These are phyloP conservation scores for Drosophila mimetica DNA, from an alignment of 2,888 invertebrate species.

Conservation along the genomic window DNA sequence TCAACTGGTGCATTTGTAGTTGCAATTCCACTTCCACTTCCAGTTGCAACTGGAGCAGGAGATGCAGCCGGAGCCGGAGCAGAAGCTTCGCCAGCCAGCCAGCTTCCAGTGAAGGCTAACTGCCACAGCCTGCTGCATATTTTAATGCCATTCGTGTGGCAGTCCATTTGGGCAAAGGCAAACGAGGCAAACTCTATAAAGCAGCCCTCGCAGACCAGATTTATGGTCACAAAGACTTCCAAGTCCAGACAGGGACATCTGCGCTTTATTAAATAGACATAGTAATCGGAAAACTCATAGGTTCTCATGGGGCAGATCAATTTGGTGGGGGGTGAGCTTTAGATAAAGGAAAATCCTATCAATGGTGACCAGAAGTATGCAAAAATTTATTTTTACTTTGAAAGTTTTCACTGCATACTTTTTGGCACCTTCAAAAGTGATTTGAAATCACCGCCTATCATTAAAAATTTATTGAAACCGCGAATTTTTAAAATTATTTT, in stretches of 20 bases:
- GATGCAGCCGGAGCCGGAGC: neutral
- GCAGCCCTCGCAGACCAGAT: constrained; percentile 23
- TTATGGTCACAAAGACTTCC: constrained; percentile 26
- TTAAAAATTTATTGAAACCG: too few species aligned
- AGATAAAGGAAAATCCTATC: too few species aligned
- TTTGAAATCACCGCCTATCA: too few species aligned
- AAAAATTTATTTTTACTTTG: too few species aligned
- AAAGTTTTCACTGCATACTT: neutral
- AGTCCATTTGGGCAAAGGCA: constrained; percentile 2
- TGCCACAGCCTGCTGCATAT: constrained; percentile 41
- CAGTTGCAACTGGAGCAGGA: constrained; percentile 1
- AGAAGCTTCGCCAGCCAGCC: too few species aligned
- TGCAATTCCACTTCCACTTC: constrained; percentile 3
- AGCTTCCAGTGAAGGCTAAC: constrained; percentile 2
- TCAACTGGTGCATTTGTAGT: constrained; percentile 36
- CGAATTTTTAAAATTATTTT: too few species aligned
- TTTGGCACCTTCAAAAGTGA: neutral
- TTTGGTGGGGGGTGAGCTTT: too few species aligned
- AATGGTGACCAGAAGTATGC: too few species aligned
- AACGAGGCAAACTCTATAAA: constrained; percentile 11
- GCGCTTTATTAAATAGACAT: neutral
- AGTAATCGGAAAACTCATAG: too few species aligned
- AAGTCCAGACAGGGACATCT: neutral
- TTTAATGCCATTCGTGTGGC: constrained; percentile 12
- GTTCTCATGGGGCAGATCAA: too few species aligned